Conservation (phyloP, 1,140 invertebrate genomes). For the Brachionus manjavacas region DNA sequence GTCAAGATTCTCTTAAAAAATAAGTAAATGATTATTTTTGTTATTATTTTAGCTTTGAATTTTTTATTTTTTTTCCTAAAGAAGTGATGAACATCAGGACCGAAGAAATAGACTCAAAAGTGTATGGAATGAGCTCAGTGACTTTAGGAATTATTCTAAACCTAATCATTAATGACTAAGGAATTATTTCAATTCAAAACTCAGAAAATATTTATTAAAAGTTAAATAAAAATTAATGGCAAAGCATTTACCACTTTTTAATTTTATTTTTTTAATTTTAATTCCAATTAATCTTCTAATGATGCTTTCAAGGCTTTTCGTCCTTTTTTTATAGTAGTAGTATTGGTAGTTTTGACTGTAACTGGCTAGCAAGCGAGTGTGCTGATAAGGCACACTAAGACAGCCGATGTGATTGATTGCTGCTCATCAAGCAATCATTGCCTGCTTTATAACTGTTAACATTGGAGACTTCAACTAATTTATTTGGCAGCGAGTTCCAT, state of each 20-base stretch:
- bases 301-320: too few relatives aligned
- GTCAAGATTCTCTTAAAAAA: neutral
- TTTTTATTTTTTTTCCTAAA: neutral
- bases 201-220: neutral
- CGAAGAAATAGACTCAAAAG: neutral
- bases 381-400: too few relatives aligned
- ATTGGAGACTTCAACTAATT: too few relatives aligned
- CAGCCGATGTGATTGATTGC: too few relatives aligned
- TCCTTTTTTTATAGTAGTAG: too few relatives aligned
- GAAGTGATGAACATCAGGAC: neutral
- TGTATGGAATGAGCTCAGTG: neutral
- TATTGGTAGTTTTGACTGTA: too few relatives aligned
- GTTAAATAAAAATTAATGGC: neutral
- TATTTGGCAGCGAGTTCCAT: too few relatives aligned
- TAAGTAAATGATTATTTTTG: neutral
- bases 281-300: too few relatives aligned
- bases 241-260: neutral
- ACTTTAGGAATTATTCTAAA: neutral
- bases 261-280: too few relatives aligned
- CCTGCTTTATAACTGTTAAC: too few relatives aligned
- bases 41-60: neutral
- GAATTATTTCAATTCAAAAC: neutral
- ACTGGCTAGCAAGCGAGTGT: too few relatives aligned
- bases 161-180: neutral
- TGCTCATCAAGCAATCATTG: too few relatives aligned